Base-by-base conservation (phyloP, 1,140 invertebrate genomes). In the Adelges cooleyi region DNA sequence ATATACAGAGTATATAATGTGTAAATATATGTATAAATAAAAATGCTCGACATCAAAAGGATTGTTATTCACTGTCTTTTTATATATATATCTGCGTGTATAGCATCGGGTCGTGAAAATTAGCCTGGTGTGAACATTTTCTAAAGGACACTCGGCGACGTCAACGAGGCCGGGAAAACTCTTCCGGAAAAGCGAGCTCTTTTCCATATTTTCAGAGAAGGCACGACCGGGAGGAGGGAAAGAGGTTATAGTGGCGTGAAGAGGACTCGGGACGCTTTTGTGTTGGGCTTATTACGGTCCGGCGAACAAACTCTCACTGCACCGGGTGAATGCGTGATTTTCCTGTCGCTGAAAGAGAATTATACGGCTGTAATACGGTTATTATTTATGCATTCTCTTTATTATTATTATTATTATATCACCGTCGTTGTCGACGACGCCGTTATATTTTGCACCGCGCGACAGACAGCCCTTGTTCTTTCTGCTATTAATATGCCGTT, bases 91-190 rank as follows among this genome's bases (percentile, higher is more conserved):
- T 42, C 15, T 56, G 15, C 25, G 25, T 33, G 33, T 13, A 40
- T 11, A 33, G 5, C 29, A 11, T 33, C 25, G 23, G 25, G 23
- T 27, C 25, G 27, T 42, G 42, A 62, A 62, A 59, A 62, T 62
- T 62, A 62, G 56, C 42, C 56, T 29, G 56, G 56, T 62, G 56
- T 62, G 38, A 62, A 62, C 56, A 48, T 48, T 62, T 62, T 62
- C 56, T 48, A 48, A 62, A 46, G 56, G 56, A 48, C 56, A 59
- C 54, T 46, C 54, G n/a, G 20, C n/a, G 44, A 48, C 44, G 17
- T 5, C 44, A 18, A 23, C 11, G 15, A 11, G 3, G 10, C 10
- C 15, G 40, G 54, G 17, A 25, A 62, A 48, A 62, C 56, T 62
- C 56, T 62, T 62, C 56, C 56, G 56, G 56, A 62, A 62, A 62